These are phyloP conservation scores for Odontomyia ornata DNA, from an alignment of 2,888 invertebrate species.

Conservation along the genomic window DNA sequence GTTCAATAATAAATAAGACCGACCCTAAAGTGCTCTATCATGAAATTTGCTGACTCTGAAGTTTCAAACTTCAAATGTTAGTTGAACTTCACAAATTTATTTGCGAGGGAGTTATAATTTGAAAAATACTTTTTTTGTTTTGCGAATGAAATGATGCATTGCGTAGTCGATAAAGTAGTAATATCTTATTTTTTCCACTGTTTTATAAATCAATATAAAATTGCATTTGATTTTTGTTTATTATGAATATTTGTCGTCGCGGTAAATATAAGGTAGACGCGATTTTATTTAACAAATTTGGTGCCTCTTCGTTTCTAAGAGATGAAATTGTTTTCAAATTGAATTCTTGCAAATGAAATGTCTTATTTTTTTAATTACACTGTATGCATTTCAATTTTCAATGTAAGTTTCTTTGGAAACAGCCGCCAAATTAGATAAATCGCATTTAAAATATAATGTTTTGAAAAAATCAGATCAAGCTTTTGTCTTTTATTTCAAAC, in stretches of 20 bases:
- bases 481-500: slow-evolving; percentile 36
- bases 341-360: slow-evolving; percentile 45
- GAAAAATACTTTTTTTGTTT: not conserved
- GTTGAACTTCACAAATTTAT: not conserved
- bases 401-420: slow-evolving; percentile 19
- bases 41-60: not conserved
- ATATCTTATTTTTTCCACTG: not conserved
- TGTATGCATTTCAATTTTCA: slow-evolving; percentile 39
- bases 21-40: slow-evolving; percentile 13
- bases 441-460: slow-evolving; percentile 35
- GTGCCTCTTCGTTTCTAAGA: not conserved
- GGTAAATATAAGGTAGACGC: slow-evolving; percentile 36
- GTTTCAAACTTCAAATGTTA: not conserved
- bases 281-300: slow-evolving; percentile 25
- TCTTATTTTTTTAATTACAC: slow-evolving; percentile 46
- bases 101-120: slow-evolving; percentile 30
- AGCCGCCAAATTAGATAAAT: slow-evolving; percentile 19
- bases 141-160: not conserved
- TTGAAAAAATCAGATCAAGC: slow-evolving; percentile 31
- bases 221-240: slow-evolving; percentile 46
- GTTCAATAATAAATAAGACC: slow-evolving; percentile 23
- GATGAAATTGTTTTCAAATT: slow-evolving; percentile 18
- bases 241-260: slow-evolving; percentile 25
- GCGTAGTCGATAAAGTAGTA: slow-evolving; percentile 37
- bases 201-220: slow-evolving; percentile 2